Conservation (phyloP, 2,113 vertebrate genomes). For the Pseudorectes ferrugineus region DNA sequence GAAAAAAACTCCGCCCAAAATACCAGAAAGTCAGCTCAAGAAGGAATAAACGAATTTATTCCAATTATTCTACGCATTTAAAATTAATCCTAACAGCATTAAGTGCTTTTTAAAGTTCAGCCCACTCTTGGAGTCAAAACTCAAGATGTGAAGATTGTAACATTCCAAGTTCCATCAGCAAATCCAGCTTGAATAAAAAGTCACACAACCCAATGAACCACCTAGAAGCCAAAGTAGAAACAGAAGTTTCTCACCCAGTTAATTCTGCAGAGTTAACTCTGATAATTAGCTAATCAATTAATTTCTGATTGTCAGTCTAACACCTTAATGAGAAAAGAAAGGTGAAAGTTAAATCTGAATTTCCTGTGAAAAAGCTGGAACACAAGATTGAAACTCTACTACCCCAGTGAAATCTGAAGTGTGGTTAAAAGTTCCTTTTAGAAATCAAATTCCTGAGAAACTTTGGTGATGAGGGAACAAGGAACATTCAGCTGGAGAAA, state of each 20-base stretch:
- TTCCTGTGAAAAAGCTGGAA: neutral
- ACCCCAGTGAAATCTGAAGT: neutral
- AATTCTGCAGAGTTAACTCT: neutral
- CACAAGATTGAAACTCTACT: neutral
- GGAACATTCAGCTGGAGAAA: neutral
- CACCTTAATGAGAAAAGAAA: neutral
- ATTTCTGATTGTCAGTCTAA: neutral
- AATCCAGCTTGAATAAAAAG: neutral
- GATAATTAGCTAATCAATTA: neutral
- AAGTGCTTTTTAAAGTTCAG: neutral
- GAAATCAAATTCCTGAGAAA: neutral
- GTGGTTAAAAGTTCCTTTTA: neutral
- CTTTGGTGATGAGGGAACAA: neutral
- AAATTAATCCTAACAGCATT: neutral
- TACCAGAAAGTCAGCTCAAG: neutral
- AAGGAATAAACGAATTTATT: neutral
- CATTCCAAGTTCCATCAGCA: neutral
- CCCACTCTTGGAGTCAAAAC: neutral
- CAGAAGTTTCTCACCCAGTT: neutral
- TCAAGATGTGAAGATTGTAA: neutral
- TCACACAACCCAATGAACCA: neutral
- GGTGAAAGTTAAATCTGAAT: neutral
- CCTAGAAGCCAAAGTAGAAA: neutral
- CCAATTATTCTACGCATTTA: neutral
- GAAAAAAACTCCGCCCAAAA: neutral